phyloP scores from a whole-genome alignment of 37 sponge, comb jelly and placozoan genomes.

The Cliona cf. orientalis region DNA sequence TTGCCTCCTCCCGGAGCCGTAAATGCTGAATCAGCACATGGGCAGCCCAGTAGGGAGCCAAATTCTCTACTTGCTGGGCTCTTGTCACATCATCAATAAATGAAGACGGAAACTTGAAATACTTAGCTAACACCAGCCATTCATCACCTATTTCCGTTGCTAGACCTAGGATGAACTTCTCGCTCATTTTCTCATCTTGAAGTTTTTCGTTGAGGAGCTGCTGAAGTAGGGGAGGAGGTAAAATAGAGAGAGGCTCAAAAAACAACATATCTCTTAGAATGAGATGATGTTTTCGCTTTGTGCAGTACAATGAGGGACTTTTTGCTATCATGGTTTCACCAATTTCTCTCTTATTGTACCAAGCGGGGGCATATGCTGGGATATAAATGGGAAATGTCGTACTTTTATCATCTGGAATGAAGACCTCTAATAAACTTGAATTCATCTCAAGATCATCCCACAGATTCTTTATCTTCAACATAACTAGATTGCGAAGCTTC shows the following conservation, averaged over 20 bases:
- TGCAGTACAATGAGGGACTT: not conserved
- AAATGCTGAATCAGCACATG: slow-evolving; percentile 17
- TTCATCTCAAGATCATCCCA: not conserved
- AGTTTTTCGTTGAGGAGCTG: not conserved
- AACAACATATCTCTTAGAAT: not conserved
- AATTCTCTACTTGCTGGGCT: no score
- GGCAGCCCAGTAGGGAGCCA: not conserved
- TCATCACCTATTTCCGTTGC: not conserved
- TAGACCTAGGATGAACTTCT: slow-evolving; percentile 1
- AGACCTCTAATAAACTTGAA: not conserved
- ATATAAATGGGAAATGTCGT: not conserved
- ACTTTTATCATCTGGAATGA: slow-evolving; percentile 9
- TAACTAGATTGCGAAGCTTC: slow-evolving; percentile 9
- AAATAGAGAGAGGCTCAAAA: slow-evolving; percentile 19
- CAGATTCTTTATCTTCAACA: not conserved
- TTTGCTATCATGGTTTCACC: not conserved
- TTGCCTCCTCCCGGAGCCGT: not conserved
- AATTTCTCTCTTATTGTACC: slow-evolving; percentile 9
- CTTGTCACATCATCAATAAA: not conserved
- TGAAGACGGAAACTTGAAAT: not conserved
- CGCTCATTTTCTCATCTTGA: not conserved
- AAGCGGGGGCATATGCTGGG: not conserved
- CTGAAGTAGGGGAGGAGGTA: not conserved
- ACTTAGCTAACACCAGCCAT: slow-evolving; percentile 14
- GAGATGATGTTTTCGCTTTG: not conserved